These are phyloP conservation scores for Asarcornis scutulata DNA, from an alignment of 2,113 vertebrate species.

Conservation along the genomic window DNA sequence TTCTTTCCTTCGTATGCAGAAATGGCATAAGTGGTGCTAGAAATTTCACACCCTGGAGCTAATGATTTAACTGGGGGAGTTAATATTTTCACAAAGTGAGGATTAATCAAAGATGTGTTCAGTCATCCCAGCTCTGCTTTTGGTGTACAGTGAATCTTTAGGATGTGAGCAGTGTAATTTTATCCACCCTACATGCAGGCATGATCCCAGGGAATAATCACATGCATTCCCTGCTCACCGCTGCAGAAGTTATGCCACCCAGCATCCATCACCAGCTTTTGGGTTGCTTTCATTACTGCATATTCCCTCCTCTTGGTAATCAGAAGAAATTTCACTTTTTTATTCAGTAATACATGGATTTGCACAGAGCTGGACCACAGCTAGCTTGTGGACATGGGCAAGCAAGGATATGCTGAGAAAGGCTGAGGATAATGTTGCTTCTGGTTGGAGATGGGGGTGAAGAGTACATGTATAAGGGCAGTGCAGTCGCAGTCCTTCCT, in stretches of 20 bases:
- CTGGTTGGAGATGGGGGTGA: neutral
- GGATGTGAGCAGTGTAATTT: fast-evolving
- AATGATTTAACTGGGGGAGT: neutral
- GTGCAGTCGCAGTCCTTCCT: neutral
- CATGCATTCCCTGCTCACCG: fast-evolving
- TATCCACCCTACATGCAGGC: fast-evolving
- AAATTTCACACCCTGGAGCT: neutral
- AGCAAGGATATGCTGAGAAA: neutral
- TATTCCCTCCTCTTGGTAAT: neutral
- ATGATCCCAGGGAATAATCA: neutral
- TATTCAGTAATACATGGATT: neutral
- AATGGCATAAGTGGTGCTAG: neutral
- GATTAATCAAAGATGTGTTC: neutral
- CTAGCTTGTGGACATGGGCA: neutral
- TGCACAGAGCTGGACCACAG: neutral
- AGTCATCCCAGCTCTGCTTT: neutral
- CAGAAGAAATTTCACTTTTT: neutral
- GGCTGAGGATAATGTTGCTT: neutral
- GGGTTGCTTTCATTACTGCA: neutral
- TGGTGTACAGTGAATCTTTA: neutral
- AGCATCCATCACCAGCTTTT: neutral
- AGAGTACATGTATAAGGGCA: neutral
- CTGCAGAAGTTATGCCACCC: fast-evolving
- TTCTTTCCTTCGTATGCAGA: neutral
- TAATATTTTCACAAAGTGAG: neutral